Base-by-base conservation (phyloP, 2,888 invertebrate species). In the Melipona beecheii region DNA sequence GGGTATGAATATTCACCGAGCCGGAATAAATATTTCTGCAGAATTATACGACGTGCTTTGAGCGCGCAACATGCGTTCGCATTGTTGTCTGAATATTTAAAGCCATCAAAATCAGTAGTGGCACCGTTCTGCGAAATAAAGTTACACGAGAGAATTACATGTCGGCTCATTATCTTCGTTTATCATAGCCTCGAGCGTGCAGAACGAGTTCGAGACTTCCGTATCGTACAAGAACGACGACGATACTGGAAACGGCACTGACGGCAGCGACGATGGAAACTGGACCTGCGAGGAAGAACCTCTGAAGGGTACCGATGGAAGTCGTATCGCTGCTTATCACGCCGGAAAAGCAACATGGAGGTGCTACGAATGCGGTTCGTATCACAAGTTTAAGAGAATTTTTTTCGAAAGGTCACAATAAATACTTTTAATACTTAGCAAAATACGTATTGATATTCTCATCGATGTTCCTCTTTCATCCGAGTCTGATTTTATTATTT, bases 121-220 rank as follows among this genome's bases (percentile, higher is more conserved):
- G 15, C 15, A 17, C 6, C 0, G 11, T 72, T 19, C 13, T 4
- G 2, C 19, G 13, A 66, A 64, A 68, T 69, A 21, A 69, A 69
- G 36, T 54, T 17, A 19, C 15, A 9, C 21, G 21, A 15, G 19
- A 6, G 21, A 36, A 49, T n/a, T n/a, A n/a, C n/a, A n/a, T 2
- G 36, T 4, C 49, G 43, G 19, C n/a, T 56, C 21, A 36, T 43
- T 4, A 11, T 31, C 58, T 66, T 78, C 27, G 50, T 62, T 43
- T 36, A 17, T 68, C 50, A 36, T 68, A 94, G 94, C 94, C 24
- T 94, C 94, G 64, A 94, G 93, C 82, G 94, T 94, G 54, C 94
- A 94, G 83, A 94, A 94, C 84, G 95, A 94, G 86, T 94, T 94
- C 81, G 94, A 94, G 87, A 92, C 94, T 17, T 93, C 94, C 56